Percentiles rank a stretch among this genome's conserved stretches.
phyloP scores from a whole-genome alignment of 2,888 invertebrate genomes.

The Cryptus viduatorius region DNA sequence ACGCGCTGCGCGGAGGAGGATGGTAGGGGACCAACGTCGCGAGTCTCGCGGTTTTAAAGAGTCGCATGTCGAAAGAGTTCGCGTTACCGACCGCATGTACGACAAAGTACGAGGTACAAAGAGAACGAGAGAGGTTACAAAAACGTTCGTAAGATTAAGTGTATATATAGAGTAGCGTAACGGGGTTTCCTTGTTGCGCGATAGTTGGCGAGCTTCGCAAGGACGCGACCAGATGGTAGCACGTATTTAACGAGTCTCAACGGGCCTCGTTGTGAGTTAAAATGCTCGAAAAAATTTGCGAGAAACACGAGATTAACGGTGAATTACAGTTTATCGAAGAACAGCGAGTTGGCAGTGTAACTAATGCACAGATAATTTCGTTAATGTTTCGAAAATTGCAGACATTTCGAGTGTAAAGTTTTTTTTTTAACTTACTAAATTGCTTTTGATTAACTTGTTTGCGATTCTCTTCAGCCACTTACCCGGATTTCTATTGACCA shows the following conservation, averaged over 20 bases:
- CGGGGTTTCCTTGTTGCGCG: slow-evolving; percentile 56
- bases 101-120: slow-evolving; percentile 25
- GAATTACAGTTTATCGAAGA: no score
- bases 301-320: background rate
- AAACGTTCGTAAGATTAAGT: slow-evolving; percentile 7
- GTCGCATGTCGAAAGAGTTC: slow-evolving; percentile 57
- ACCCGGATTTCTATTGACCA: no score
- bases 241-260: slow-evolving; percentile 19
- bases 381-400: no score
- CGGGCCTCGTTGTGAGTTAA: background rate
- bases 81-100: slow-evolving; percentile 39
- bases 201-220: slow-evolving; percentile 53
- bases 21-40: slow-evolving; percentile 23
- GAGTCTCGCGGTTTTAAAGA: slow-evolving; percentile 35
- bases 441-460: no score
- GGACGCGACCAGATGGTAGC: slow-evolving; percentile 60
- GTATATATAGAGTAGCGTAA: slow-evolving; percentile 50
- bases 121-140: background rate
- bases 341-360: no score
- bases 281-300: background rate
- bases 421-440: no score
- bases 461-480: no score
- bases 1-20: background rate
- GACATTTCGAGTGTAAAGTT: no score
- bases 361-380: no score